phyloP scores from a whole-genome alignment of 2,888 invertebrate genomes.

The Nemapogon koenigi region DNA sequence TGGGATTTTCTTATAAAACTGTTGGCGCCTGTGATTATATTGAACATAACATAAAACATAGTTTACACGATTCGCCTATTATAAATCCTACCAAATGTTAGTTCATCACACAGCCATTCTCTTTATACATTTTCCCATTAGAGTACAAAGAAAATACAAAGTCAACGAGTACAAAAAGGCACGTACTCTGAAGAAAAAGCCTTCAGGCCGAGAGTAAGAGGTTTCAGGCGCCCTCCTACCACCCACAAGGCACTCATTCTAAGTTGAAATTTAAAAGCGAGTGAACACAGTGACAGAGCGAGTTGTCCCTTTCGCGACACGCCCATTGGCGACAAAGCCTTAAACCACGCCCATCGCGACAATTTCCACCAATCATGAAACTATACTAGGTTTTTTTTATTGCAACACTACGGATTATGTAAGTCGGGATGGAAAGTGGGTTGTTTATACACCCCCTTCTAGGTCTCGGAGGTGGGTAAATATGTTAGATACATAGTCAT shows the following conservation, averaged over 20 bases:
- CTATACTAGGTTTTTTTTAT: conserved; percentile 30
- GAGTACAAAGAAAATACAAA: conserved; percentile 6
- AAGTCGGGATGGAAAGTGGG: conserved; percentile 3
- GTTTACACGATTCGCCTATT: no score
- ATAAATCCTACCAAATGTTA: no score
- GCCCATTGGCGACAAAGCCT: conserved; percentile 56
- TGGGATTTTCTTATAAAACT: no score
- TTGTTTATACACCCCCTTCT: conserved; percentile 1
- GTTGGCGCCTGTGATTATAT: no score
- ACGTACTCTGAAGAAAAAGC: conserved; percentile 1
- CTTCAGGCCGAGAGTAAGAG: conserved; percentile 3
- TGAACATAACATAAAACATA: no score
- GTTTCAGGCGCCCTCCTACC: conserved; percentile 3
- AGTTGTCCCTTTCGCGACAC: conserved; percentile 40
- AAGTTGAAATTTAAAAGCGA: conserved; percentile 10
- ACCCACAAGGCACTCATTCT: conserved; percentile 2
- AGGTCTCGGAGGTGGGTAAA: conserved; percentile 5
- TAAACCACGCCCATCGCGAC: conserved; percentile 51
- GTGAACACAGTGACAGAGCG: conserved; percentile 39
- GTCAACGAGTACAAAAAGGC: conserved; percentile 2
- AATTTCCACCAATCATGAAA: conserved; percentile 44
- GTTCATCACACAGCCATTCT: no score
- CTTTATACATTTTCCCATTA: conserved; percentile 5
- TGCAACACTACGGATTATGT: conserved; percentile 9
- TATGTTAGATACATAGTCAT: conserved; percentile 30